Conservation (phyloP, 1,140 invertebrate species). For the Grapholita molesta region DNA sequence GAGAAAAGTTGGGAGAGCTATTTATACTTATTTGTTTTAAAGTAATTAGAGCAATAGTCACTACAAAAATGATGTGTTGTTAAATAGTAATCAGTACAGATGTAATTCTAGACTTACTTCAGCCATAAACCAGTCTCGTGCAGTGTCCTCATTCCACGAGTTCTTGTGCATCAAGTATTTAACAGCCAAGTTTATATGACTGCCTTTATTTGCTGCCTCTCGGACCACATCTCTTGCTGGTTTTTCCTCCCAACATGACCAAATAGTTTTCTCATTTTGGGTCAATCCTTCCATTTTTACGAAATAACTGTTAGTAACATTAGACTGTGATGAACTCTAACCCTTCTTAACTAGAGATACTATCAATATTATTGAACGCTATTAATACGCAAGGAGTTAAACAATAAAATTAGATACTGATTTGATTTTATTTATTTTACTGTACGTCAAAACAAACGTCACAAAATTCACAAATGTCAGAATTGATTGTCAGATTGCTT, state of each 20-base stretch:
- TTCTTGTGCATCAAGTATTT: conserved; percentile 79
- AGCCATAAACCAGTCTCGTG: conserved; percentile 77
- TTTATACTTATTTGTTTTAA: background rate
- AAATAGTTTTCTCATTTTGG: conserved; percentile 78
- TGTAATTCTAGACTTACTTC: conserved; percentile 61
- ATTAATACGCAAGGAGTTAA: background rate
- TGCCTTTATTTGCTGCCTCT: conserved; percentile 83
- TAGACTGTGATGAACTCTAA: background rate
- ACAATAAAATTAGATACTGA: background rate
- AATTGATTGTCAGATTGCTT: background rate
- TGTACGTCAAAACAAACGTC: background rate
- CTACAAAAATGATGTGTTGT: conserved; percentile 14
- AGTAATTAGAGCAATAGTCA: conserved; percentile 10
- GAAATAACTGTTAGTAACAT: background rate
- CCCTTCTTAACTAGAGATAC: background rate
- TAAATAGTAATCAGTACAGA: background rate
- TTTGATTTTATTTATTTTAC: background rate
- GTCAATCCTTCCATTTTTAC: conserved; percentile 73
- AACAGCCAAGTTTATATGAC: conserved; percentile 79
- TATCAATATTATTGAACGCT: background rate
- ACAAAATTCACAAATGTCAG: too few species aligned
- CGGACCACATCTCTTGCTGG: conserved; percentile 80
- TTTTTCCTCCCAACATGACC: conserved; percentile 80
- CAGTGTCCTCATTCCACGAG: conserved; percentile 73
- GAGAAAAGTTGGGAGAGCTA: background rate